Base-by-base conservation (phyloP, 2,113 vertebrate genomes). In the Anthoscopus minutus region DNA sequence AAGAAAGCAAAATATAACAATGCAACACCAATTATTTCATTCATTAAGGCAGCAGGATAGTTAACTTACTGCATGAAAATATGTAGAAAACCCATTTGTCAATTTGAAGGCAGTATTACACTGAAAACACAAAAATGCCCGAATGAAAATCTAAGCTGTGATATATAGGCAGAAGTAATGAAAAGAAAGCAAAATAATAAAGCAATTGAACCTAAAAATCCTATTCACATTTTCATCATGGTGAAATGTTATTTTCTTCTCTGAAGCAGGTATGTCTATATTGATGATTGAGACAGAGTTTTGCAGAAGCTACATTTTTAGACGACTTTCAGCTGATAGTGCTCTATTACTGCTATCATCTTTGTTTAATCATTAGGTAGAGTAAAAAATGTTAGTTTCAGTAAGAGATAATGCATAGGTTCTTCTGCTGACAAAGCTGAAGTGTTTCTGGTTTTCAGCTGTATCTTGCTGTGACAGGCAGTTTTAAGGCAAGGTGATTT, bases 281-380 rank as follows among this genome's bases (percentile, higher is more conserved):
- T 18, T 48, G 42, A 72, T 81, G 74, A 70, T 50, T 0, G 4
- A 81, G 70, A 35, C 27, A 67, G 51, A 82, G 33, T 70, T 88
- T 82, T 94, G 64, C 44, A 60, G 81, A 83, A 88, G 50, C 58
- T 40, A 81, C 28, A 33, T 47, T 96, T 89, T 87, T 38, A 57
- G 19, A 37, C 48, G 47, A 22, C 65, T 92, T 85, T 80, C 62
- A 40, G 24, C 7, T 73, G 67, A 77, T 50, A 73, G 50, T 37
- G 12, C 16, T 94, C 30, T 94, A 64, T 89, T 87, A 73, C 33
- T 47, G 54, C 56, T 80, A 77, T 94, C 57, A 77, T 28, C 69
- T 94, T 89, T 89, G 35, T 89, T 94, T 94, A 94, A 87, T 91
- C 60, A 80, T 89, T 88, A 92, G 38, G 48, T n/a, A 85, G 57